phyloP scores from a whole-genome alignment of 2,113 vertebrate species.

The Bos indicus region DNA sequence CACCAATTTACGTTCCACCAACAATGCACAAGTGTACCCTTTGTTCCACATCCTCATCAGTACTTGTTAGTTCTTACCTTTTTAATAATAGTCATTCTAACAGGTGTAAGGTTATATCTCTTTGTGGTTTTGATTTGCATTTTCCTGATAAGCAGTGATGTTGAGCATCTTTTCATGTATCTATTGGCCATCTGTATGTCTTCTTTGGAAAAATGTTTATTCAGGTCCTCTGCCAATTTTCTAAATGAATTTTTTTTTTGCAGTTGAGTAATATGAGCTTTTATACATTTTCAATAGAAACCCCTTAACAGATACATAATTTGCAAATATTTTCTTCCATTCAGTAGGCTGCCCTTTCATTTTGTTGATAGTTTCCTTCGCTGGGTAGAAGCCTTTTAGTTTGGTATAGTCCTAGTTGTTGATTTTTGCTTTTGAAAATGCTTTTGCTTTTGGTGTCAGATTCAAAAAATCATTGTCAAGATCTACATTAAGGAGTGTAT shows the following conservation, averaged over 20 bases:
- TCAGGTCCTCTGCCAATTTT: not conserved
- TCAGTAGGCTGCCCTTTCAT: not conserved
- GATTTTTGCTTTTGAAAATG: not conserved
- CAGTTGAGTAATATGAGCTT: not conserved
- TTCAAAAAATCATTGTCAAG: not conserved
- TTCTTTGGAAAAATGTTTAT: not conserved
- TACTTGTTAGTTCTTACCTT: not conserved
- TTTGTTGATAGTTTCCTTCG: not conserved
- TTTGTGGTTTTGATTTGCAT: not conserved
- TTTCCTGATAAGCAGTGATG: not conserved
- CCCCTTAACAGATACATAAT: not conserved
- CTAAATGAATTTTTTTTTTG: not conserved
- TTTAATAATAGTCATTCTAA: not conserved
- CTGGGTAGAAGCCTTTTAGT: not conserved
- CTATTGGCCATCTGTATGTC: not conserved
- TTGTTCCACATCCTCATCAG: not conserved
- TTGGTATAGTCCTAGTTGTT: not conserved
- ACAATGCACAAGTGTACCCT: not conserved
- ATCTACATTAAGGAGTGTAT: not conserved
- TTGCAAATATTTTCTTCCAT: not conserved
- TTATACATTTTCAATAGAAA: not conserved
- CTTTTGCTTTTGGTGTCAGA: not conserved
- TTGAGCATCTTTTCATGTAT: not conserved
- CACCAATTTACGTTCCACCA: not conserved
- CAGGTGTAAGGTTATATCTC: not conserved